These are phyloP conservation scores for Theocolax elegans DNA, from an alignment of 1,140 invertebrate species.

Conservation along the genomic window DNA sequence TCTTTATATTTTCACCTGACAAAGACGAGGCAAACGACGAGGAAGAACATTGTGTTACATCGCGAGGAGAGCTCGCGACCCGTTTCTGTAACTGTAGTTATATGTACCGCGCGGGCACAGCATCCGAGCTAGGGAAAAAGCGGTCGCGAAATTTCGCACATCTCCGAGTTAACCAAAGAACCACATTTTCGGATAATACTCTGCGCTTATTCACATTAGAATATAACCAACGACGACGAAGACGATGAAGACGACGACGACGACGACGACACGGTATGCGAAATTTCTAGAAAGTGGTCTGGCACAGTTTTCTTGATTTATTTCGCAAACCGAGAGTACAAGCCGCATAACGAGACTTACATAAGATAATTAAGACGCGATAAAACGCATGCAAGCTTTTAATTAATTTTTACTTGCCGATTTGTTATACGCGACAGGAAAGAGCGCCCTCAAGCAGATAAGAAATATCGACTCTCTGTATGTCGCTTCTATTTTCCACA, in stretches of 20 bases:
- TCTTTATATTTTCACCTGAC: too few species aligned
- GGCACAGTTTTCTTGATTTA: conserved; percentile 40
- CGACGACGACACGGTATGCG: conserved; percentile 10
- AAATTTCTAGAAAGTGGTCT: conserved; percentile 40
- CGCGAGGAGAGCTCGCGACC: too few species aligned
- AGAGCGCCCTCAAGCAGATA: too few species aligned
- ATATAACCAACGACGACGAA: not conserved
- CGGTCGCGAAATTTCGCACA: conserved; percentile 14
- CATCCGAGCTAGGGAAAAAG: too few species aligned
- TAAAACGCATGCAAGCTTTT: conserved; percentile 1
- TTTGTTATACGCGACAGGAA: too few species aligned
- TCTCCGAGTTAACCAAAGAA: not conserved
- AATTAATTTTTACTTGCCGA: conserved; percentile 20
- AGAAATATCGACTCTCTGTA: too few species aligned
- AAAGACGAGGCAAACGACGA: too few species aligned
- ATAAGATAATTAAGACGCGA: conserved; percentile 34
- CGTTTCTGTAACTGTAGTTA: too few species aligned
- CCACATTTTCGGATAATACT: not conserved
- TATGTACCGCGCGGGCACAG: too few species aligned
- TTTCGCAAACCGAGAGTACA: conserved; percentile 23
- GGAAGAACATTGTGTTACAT: too few species aligned
- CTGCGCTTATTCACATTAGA: not conserved
- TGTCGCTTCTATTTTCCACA: too few species aligned
- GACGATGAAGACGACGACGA: too few species aligned
- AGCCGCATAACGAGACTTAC: conserved; percentile 27